Evolutionary conservation across 2,888 invertebrate species (phyloP), one percentile per base, ranked within the genome.

Genomic region (Uropetala carovei): DNA sequence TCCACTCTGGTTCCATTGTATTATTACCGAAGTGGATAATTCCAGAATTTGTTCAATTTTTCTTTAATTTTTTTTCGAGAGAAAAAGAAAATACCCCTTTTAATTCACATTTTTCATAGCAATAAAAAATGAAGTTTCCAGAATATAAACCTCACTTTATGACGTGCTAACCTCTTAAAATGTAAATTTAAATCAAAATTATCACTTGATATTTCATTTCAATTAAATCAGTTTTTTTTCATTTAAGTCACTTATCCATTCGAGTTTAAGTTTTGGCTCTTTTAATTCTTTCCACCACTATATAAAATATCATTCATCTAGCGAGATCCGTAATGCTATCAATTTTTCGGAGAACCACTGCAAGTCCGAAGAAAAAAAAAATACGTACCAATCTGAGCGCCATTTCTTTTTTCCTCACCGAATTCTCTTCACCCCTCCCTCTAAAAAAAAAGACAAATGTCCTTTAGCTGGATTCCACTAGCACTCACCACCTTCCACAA

Each of bases 331-430:
- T 43, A 43, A 43, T 43, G 43, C 43, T 43, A 43, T 43, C 43
- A 43, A 43, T 43, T 43, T 43, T 43, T 43, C n/a, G 43, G 43
- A 43, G 43, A 43, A 43, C 43, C 43, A 43, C 43, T 43, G 43
- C 43, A 43, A 43, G 1, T 5, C 43, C 3, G 43, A 43, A 43
- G 5, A 43, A 83, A 43, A 64, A 89, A 43, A 43, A 43, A 83
- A 43, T 89, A 89, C 89, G 56, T 89, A 89, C 89, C 89, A 68
- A 16, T 89, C 18, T 89, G 64, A 89, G 68, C 43, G 89, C 89
- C 89, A 89, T 89, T 27, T 89, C 89, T 43, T 30, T 83, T n/a
- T 57, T 14, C 83, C 57, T n/a, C 43, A 43, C 43, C 27, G 18
- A 30, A 9, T 43, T 43, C 57, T 56, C 30, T 56, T n/a, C 30